Conservation (phyloP, 2,888 invertebrate species). For the Lypha dubia region DNA sequence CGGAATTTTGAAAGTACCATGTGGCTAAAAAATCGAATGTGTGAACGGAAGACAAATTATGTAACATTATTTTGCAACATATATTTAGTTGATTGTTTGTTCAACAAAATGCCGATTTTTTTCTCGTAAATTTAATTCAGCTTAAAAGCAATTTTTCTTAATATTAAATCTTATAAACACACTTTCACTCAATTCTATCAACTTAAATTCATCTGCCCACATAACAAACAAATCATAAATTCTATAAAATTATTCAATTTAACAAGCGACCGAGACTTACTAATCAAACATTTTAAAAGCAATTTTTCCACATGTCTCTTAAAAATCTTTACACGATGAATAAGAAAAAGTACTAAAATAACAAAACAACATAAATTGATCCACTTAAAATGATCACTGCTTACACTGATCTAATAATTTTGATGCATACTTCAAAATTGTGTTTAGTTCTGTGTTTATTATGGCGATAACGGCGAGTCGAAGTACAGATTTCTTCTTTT, state of each 20-base stretch:
- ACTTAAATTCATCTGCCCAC: constrained; percentile 39
- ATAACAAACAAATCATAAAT: constrained; percentile 44
- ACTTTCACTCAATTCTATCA: constrained; percentile 26
- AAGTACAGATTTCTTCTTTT: not conserved
- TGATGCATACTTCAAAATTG: constrained; percentile 55
- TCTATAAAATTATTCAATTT: constrained; percentile 50
- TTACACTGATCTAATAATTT: constrained; percentile 71
- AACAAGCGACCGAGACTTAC: constrained; percentile 30
- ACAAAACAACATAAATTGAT: constrained; percentile 31
- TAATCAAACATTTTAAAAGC: constrained; percentile 48
- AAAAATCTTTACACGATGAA: constrained; percentile 15
- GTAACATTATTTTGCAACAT: not conserved
- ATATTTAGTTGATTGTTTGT: not conserved
- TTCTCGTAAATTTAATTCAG: too few relatives aligned
- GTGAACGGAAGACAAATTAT: too few relatives aligned
- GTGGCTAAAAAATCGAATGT: too few relatives aligned
- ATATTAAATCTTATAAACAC: constrained; percentile 2
- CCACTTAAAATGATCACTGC: constrained; percentile 56
- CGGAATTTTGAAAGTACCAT: too few relatives aligned
- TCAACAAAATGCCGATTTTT: too few relatives aligned
- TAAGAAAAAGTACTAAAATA: not conserved
- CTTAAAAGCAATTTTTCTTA: not conserved
- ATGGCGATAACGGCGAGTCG: constrained; percentile 4
- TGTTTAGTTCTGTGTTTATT: constrained; percentile 49
- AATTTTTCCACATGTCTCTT: constrained; percentile 60